A percentile compares a stretch with the other conserved stretches of the same genome.
These are phyloP conservation scores for Drosophila planitibia DNA, from an alignment of 2,888 invertebrate species.

Conservation along the genomic window DNA sequence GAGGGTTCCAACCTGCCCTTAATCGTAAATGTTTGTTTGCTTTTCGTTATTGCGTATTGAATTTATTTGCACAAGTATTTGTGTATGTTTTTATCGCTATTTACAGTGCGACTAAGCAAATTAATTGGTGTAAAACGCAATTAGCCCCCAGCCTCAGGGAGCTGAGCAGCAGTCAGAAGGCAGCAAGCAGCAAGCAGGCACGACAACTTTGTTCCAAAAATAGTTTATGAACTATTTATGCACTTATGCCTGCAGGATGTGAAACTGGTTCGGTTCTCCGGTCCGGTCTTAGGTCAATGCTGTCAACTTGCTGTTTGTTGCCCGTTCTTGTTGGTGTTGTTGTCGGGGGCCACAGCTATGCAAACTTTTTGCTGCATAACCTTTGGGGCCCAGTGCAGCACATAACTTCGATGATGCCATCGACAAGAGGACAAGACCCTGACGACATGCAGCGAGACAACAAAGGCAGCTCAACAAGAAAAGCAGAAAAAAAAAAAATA, in stretches of 20 bases:
- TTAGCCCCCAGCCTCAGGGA: conserved; percentile 47
- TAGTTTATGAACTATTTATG: conserved; percentile 79
- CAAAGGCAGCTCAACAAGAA: conserved; percentile 48
- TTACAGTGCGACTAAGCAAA: conserved; percentile 44
- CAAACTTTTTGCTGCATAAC: conserved; percentile 63
- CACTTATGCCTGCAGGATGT: conserved; percentile 54
- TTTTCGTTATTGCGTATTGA: conserved; percentile 49
- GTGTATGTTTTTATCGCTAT: conserved; percentile 18
- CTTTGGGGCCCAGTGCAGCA: conserved; percentile 49
- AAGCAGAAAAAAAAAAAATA: conserved; percentile 3
- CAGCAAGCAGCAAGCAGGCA: conserved; percentile 10
- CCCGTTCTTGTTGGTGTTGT: conserved; percentile 2
- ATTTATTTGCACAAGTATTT: conserved; percentile 32
- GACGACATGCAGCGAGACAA: conserved; percentile 57
- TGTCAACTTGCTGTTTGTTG: conserved; percentile 55
- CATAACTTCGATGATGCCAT: conserved; percentile 79
- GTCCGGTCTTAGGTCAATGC: conserved; percentile 63
- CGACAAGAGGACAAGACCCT: conserved; percentile 52
- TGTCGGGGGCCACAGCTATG: conserved; percentile 54
- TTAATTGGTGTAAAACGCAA: conserved; percentile 77
- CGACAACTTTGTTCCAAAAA: conserved; percentile 36
- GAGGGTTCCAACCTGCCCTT: conserved; percentile 29
- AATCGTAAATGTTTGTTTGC: conserved; percentile 53
- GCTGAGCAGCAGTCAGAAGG: neutral
- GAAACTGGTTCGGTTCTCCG: conserved; percentile 6